Percentiles rank a stretch among this genome's conserved stretches.
phyloP scores from a whole-genome alignment of 2,113 vertebrate genomes.

The Corvus hawaiiensis region DNA sequence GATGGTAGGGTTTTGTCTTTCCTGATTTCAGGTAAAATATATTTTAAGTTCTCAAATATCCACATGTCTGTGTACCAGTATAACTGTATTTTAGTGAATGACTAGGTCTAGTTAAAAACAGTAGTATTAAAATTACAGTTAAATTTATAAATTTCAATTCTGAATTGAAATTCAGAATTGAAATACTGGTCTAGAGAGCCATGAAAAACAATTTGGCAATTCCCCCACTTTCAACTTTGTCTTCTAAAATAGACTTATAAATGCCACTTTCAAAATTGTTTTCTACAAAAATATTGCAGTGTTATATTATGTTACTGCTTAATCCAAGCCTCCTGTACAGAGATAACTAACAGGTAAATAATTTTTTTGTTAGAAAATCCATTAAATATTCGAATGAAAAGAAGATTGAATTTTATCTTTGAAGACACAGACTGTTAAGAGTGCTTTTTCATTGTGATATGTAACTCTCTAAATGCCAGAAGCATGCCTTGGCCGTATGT shows the following conservation, averaged over 20 bases:
- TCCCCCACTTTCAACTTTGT: background rate
- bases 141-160: background rate
- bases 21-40: background rate
- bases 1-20: background rate
- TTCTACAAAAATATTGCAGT: background rate
- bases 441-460: background rate
- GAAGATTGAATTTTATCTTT: background rate
- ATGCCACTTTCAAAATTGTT: background rate
- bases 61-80: background rate
- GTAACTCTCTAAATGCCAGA: background rate
- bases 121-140: background rate
- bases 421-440: background rate
- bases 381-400: background rate
- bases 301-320: background rate
- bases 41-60: background rate
- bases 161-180: background rate
- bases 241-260: background rate
- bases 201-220: background rate
- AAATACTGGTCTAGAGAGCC: background rate
- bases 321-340: background rate
- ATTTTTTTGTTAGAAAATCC: background rate
- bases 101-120: background rate
- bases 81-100: background rate
- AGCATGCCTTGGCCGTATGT: background rate
- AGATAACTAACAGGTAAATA: background rate